Conservation (phyloP, 2,797 vertebrate genomes). For the Megalops cyprinoides region DNA sequence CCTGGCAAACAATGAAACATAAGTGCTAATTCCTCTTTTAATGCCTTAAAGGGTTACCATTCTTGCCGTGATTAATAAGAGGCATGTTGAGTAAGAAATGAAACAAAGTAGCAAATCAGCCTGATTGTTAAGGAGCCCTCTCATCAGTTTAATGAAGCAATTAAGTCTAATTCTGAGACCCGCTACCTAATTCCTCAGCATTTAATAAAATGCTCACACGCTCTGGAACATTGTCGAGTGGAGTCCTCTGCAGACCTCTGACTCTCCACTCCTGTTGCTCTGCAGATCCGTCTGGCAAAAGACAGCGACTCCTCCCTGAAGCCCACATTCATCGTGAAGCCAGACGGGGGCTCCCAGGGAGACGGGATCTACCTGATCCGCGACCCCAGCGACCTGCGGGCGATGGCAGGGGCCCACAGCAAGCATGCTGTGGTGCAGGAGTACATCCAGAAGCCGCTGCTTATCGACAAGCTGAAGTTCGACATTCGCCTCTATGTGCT, state of each 20-base stretch:
- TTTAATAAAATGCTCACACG: neutral
- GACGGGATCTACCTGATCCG: conserved; percentile 99
- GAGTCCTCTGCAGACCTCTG: neutral
- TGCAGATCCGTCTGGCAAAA: conserved; percentile 84
- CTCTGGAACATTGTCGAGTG: neutral
- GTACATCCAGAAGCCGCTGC: conserved; percentile 90
- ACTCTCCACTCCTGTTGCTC: neutral
- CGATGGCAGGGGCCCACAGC: conserved; percentile 75
- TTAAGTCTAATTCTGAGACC: neutral
- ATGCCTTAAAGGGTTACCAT: conserved; percentile 21
- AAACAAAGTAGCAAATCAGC: conserved; percentile 15
- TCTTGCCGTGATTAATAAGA: conserved; percentile 17
- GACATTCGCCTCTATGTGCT: conserved; percentile 96
- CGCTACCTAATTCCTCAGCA: neutral
- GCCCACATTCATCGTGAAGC: conserved; percentile 95
- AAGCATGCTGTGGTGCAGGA: conserved; percentile 93
- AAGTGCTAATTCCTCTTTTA: conserved; percentile 10
- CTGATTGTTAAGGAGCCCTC: conserved; percentile 3
- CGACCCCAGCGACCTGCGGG: conserved; percentile 84
- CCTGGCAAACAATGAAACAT: neutral
- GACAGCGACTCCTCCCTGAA: conserved; percentile 79
- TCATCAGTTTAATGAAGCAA: conserved; percentile 23
- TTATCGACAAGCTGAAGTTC: conserved; percentile 97
- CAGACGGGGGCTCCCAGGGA: conserved; percentile 93
- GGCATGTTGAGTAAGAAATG: conserved; percentile 2